Evolutionary conservation across 2,113 vertebrate genomes (phyloP).

Genomic region (Actenoides lindsayi): DNA sequence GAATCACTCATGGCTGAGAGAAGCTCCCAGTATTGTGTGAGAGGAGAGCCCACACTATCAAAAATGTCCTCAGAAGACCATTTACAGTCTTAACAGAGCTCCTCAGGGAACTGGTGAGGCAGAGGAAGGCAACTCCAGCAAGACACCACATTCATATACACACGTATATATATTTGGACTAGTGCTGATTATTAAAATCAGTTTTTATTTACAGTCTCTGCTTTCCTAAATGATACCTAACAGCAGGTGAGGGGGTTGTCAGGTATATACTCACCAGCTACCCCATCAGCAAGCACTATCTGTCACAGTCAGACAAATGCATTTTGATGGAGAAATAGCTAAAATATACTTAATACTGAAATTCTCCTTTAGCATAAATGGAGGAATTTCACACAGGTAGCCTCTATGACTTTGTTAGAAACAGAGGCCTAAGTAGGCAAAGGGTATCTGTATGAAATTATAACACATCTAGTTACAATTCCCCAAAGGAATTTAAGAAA

Average conservation of each 20-base stretch:
- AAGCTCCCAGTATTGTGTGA: background rate
- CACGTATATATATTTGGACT: background rate
- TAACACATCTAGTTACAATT: background rate
- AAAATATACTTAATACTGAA: background rate
- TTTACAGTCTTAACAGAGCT: background rate
- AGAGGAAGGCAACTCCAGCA: background rate
- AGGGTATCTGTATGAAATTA: background rate
- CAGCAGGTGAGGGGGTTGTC: background rate
- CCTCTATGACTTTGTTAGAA: background rate
- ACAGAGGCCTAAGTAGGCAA: background rate
- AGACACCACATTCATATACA: background rate
- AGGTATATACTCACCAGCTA: background rate
- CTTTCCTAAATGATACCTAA: background rate
- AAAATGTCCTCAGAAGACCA: background rate
- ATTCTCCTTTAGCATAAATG: background rate
- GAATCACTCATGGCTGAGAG: background rate
- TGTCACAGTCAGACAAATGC: accelerated
- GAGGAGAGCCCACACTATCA: accelerated
- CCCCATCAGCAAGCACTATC: background rate
- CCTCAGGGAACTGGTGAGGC: background rate
- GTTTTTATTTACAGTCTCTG: background rate
- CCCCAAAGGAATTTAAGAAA: background rate
- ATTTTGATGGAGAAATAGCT: background rate
- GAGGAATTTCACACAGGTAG: background rate
- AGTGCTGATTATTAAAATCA: background rate